Conservation (phyloP, 1,140 invertebrate species). For the Solen grandis region DNA sequence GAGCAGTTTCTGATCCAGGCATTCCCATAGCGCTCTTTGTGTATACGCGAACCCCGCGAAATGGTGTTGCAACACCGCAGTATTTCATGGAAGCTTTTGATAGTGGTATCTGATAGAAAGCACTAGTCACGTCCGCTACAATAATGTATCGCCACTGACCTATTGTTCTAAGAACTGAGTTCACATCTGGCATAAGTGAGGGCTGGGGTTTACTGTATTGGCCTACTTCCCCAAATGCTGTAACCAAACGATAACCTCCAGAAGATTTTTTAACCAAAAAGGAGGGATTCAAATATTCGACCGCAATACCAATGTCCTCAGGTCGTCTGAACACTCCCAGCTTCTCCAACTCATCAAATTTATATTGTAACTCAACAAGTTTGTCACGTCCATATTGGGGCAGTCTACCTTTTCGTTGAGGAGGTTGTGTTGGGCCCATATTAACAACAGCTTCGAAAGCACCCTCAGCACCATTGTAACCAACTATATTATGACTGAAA, state of each 20-base stretch:
- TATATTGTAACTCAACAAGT: background rate
- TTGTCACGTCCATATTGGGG: background rate
- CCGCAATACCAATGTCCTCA: background rate
- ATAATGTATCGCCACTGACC: slow-evolving; percentile 58
- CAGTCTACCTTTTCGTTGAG: background rate
- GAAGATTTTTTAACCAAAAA: slow-evolving; percentile 53
- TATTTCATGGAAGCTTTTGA: slow-evolving; percentile 58
- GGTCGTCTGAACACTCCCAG: background rate
- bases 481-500: slow-evolving; percentile 9
- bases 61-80: slow-evolving; percentile 60
- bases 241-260: slow-evolving; percentile 37
- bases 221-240: slow-evolving; percentile 41
- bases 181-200: slow-evolving; percentile 55
- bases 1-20: too few species aligned
- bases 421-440: slow-evolving; percentile 7
- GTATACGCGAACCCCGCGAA: slow-evolving; percentile 58
- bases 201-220: too few species aligned
- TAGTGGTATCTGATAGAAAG: slow-evolving; percentile 61
- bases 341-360: slow-evolving; percentile 3
- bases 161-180: slow-evolving; percentile 55
- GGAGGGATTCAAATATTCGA: too few species aligned
- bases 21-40: slow-evolving; percentile 54
- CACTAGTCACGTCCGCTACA: slow-evolving; percentile 57
- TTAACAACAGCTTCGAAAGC: background rate
- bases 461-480: background rate